These are phyloP conservation scores for Arctia plantaginis DNA, from an alignment of 2,888 invertebrate species.

Conservation along the genomic window DNA sequence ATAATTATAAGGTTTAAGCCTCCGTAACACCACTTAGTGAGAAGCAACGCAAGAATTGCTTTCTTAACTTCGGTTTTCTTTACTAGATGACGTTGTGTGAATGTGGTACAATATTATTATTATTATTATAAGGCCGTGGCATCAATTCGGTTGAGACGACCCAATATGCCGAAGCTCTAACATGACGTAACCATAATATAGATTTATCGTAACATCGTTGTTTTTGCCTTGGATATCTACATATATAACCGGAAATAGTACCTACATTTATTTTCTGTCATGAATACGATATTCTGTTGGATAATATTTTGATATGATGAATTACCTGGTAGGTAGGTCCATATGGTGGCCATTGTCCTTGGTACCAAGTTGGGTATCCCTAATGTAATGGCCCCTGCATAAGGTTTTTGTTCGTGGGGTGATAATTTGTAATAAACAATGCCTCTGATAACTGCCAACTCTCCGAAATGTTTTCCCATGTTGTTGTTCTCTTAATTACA, in stretches of 20 bases:
- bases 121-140: too few relatives aligned
- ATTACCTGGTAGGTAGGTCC: constrained; percentile 90
- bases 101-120: too few relatives aligned
- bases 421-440: constrained; percentile 93
- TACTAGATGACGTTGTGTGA: too few relatives aligned
- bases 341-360: constrained; percentile 87
- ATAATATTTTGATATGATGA: constrained; percentile 67
- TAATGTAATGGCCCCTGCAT: constrained; percentile 89
- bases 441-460: constrained; percentile 92
- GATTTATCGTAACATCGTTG: too few relatives aligned
- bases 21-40: too few relatives aligned
- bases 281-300: neutral
- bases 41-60: too few relatives aligned
- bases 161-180: too few relatives aligned
- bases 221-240: too few relatives aligned
- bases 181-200: too few relatives aligned
- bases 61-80: too few relatives aligned
- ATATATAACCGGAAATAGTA: neutral
- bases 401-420: constrained; percentile 94
- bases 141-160: too few relatives aligned
- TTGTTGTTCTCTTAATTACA: neutral
- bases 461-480: constrained; percentile 90
- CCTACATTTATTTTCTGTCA: neutral
- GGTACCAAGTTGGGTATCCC: constrained; percentile 91
- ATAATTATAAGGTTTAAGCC: too few relatives aligned